Base-by-base conservation (phyloP, 1,140 invertebrate genomes). In the Chrysoperla carnea region DNA sequence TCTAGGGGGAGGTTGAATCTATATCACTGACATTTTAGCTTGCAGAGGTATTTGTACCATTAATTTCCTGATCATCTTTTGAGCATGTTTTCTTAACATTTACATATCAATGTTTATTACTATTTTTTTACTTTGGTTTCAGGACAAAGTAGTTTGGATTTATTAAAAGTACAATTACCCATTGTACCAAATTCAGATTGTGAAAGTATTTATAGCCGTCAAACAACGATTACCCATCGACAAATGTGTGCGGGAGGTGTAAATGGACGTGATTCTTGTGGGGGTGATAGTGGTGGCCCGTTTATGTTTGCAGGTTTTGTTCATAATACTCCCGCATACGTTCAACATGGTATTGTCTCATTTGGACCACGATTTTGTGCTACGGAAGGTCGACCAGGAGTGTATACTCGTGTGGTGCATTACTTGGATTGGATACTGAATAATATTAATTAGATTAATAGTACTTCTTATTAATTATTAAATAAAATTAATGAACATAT, bases 391-490 rank as follows among this genome's bases (percentile, higher is more conserved):
- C 62, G 58, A 29, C 77, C 77, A 4, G 74, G 71, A 0, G 71
- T 81, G 1, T 81, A 78, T 48, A 75, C 76, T 0, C 62, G 64
- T 11, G 57, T 78, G 0, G 52, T 59, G 0, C 61, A 68, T 42
- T 80, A 76, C 43, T 60, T 79, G 54, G 64, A 76, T 31, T 82
- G 78, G 78, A 74, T 81, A 42, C 52, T 69, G 41, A 50, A 67
- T 13, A 75, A 61, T 6, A 57, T 84, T 1, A 48, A 50, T 23
- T 23, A 23, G 5, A 23, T 23, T 23, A 23, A 23, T 5, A 3
- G 5, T 23, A 23, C 17, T 23, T 23, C 5, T 23, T 23, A 23
- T 23, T 23, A 23, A 23, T 23, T 23, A 23, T 23, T 23, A 23
- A 23, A 23, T 23, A 23, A 3, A 23, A 23, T 23, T 23, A 23